Evolutionary conservation across 2,888 invertebrate genomes (phyloP).

Genomic region (Rhorus exstirpatorius): DNA sequence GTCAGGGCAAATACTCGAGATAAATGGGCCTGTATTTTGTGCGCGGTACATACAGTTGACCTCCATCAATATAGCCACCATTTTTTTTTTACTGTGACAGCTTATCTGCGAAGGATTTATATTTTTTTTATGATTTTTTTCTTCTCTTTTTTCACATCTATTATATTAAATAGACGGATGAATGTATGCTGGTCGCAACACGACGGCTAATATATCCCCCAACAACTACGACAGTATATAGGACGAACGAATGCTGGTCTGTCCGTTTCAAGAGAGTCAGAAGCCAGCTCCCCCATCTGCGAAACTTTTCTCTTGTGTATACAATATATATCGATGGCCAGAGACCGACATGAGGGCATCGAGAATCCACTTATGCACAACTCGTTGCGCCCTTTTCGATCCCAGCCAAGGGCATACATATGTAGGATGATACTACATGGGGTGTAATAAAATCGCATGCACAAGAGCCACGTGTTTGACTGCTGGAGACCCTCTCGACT

Average conservation of each 20-base stretch:
- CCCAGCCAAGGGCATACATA: not conserved
- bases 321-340: slow-evolving; percentile 10
- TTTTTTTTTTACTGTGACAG: slow-evolving; percentile 38
- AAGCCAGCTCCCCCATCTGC: slow-evolving; percentile 13
- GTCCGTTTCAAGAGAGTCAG: slow-evolving; percentile 53
- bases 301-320: not conserved
- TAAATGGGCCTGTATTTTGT: slow-evolving; percentile 4
- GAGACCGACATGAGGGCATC: not conserved
- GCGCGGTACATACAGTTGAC: slow-evolving; percentile 35
- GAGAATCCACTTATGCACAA: not conserved
- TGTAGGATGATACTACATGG: slow-evolving; percentile 34
- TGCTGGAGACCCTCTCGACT: slow-evolving; percentile 54
- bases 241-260: slow-evolving; percentile 59
- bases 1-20: not conserved
- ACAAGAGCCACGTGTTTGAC: slow-evolving; percentile 66
- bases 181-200: slow-evolving; percentile 61
- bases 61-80: slow-evolving; percentile 31
- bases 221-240: slow-evolving; percentile 25
- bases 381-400: slow-evolving; percentile 10
- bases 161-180: slow-evolving; percentile 56
- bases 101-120: slow-evolving; percentile 57
- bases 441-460: slow-evolving; percentile 64
- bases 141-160: slow-evolving; percentile 26
- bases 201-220: slow-evolving; percentile 17
- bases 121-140: slow-evolving; percentile 27